Evolutionary conservation across 2,888 invertebrate species (phyloP).

Genomic region (Lithophane ornitopus): DNA sequence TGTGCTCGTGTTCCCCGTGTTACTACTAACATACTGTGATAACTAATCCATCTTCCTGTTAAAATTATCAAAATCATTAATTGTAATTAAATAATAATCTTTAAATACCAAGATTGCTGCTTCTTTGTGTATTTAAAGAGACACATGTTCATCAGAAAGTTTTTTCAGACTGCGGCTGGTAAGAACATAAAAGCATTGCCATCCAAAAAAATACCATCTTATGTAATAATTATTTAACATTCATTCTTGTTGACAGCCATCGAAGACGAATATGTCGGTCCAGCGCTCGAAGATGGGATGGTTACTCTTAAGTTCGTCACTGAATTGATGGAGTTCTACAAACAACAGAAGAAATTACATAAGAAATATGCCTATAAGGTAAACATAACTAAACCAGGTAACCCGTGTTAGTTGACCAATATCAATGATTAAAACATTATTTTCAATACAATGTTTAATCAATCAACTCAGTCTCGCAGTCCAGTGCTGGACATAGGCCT

Average conservation of each 20-base stretch:
- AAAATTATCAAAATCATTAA: neutral
- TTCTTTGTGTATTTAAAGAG: neutral
- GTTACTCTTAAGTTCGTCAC: slow-evolving; percentile 97
- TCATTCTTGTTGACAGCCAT: slow-evolving; percentile 92
- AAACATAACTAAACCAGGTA: slow-evolving; percentile 49
- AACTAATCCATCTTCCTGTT: neutral
- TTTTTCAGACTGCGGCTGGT: neutral
- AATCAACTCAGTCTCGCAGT: neutral
- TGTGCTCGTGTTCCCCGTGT: no score
- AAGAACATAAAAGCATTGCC: neutral
- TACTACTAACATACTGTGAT: neutral
- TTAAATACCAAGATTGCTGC: neutral
- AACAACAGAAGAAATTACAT: slow-evolving; percentile 97
- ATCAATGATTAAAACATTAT: neutral
- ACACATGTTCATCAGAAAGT: neutral
- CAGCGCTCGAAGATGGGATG: slow-evolving; percentile 95
- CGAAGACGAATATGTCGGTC: slow-evolving; percentile 98
- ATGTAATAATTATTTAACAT: neutral
- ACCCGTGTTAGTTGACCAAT: neutral
- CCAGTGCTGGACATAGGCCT: neutral
- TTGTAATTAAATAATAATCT: neutral
- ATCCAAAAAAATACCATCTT: neutral
- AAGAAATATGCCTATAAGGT: slow-evolving; percentile 99
- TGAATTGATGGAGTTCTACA: slow-evolving; percentile 97
- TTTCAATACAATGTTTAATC: neutral